These are phyloP conservation scores for Leptopilina myrica DNA, from an alignment of 2,888 invertebrate species.

Conservation along the genomic window DNA sequence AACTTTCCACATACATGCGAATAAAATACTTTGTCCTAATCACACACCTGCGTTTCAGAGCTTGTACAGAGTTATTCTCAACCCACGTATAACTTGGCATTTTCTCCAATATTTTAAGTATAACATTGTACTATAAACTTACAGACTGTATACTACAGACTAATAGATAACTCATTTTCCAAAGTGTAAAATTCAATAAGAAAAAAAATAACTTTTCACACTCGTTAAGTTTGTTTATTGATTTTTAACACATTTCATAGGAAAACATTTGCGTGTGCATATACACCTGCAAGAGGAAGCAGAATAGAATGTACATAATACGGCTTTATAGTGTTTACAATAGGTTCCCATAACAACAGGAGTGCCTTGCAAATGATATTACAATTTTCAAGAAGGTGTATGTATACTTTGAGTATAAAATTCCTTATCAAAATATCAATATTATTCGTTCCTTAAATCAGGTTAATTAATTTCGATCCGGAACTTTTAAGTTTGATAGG, in stretches of 20 bases:
- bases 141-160: too few species aligned
- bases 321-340: constrained; percentile 63
- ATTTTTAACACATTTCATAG: constrained; percentile 3
- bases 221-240: not conserved
- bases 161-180: too few species aligned
- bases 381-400: too few species aligned
- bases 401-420: too few species aligned
- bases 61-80: too few species aligned
- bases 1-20: not conserved
- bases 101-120: too few species aligned
- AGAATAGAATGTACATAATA: constrained; percentile 37
- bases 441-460: too few species aligned
- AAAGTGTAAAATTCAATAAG: too few species aligned
- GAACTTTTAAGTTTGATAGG: not conserved
- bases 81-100: too few species aligned
- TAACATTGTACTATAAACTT: too few species aligned
- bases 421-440: too few species aligned
- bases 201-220: too few species aligned
- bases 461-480: not conserved
- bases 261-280: not conserved
- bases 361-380: constrained; percentile 60
- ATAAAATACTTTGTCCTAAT: not conserved
- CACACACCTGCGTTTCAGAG: not conserved
- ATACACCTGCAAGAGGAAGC: not conserved
- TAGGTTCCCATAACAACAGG: constrained; percentile 59